Percentiles rank a stretch among this genome's conserved stretches.
Conservation (phyloP, 2,797 vertebrate species). For the Rhinogobio ventralis region DNA sequence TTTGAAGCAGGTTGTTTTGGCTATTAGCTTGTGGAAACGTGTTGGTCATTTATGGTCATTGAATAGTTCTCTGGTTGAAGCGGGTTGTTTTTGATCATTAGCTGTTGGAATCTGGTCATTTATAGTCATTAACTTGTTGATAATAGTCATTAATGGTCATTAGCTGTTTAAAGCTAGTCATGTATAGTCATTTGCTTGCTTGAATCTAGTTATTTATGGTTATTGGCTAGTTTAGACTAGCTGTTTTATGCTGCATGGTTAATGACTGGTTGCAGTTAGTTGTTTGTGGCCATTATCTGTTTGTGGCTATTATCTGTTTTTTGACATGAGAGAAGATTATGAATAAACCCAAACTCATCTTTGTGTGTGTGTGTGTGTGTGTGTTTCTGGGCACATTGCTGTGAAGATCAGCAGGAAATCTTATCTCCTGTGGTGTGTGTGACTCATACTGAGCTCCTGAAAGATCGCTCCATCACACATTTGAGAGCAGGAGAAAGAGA, state of each 20-base stretch:
- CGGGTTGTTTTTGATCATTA: neutral
- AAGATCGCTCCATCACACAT: conserved; percentile 34
- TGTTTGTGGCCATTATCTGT: neutral
- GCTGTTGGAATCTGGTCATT: neutral
- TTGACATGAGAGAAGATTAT: neutral
- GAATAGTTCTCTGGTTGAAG: neutral
- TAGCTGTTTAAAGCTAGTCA: neutral
- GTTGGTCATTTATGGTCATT: neutral
- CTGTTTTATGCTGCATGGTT: neutral
- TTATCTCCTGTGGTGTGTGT: conserved; percentile 24
- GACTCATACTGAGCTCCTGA: conserved; percentile 16
- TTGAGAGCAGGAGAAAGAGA: conserved; percentile 7
- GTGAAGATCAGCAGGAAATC: conserved; percentile 25
- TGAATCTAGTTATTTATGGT: neutral
- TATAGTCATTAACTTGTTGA: too few species aligned
- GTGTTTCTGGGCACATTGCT: conserved; percentile 22
- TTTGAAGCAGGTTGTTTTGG: neutral
- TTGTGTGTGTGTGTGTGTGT: conserved; percentile 14
- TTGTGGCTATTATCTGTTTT: neutral
- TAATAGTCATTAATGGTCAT: neutral
- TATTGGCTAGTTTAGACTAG: neutral
- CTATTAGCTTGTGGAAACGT: neutral
- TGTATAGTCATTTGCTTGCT: neutral
- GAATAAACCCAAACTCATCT: too few species aligned
- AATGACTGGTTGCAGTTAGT: neutral